Evolutionary conservation across 2,113 vertebrate species (phyloP), one percentile per base, ranked within the genome.

Genomic region (Isichthys henryi): DNA sequence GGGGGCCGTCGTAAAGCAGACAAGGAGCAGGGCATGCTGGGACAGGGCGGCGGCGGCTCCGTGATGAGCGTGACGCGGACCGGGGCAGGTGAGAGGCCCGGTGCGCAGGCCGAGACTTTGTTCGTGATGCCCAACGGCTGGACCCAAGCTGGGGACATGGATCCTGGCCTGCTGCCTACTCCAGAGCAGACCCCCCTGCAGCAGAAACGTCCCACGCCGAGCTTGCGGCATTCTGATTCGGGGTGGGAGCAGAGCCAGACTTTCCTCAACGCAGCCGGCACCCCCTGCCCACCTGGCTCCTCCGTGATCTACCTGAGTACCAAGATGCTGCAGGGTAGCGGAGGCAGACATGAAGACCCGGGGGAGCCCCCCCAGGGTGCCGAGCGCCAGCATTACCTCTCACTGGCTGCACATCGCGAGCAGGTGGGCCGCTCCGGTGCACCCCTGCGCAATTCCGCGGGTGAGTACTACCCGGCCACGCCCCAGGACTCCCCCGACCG

Each of bases 141-240:
- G 98, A 94, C 96, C 66, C 97, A 97, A 92, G 95, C 91, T 31
- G 95, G 93, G 31, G 97, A 98, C 62, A 94, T 98, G 94, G 97
- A 98, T 92, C 96, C 97, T 0, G 97, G 97, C 23, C 94, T 99
- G n/a, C 92, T 97, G 90, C 98, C 98, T 39, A 99, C 98, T 0
- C 98, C 98, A 0, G 98, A 99, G 95, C 98, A 99, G 94, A 99
- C 98, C 0, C 98, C 98, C 0, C 94, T 98, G 94, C 98, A 98
- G 90, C 98, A 99, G 92, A 99, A 99, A 88, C 96, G 97, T 43
- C 94, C 96, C 89, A 91, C 95, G 0, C 93, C 95, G 0, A 70
- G 93, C 4, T 93, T 97, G 91, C 94, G 94, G 82, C 95, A 95
- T 45, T 92, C 94, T 0, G 96, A 97, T 48, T 92, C 94, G 8